phyloP scores from a whole-genome alignment of 2,113 vertebrate species.

The Muntiacus reevesi region DNA sequence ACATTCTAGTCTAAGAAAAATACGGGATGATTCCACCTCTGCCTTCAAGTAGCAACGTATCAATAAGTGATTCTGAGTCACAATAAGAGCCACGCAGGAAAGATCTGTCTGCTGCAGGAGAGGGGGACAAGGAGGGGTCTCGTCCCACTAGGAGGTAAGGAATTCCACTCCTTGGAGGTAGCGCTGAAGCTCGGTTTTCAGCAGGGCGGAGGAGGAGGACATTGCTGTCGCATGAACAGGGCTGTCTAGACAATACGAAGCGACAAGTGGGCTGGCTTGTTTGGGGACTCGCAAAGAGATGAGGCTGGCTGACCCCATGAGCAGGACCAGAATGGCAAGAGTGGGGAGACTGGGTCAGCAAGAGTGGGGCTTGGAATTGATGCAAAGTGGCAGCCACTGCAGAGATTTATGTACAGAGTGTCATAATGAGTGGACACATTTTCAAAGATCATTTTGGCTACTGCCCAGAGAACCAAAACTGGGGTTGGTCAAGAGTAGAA shows the following conservation, averaged over 20 bases:
- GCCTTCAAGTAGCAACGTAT: not conserved
- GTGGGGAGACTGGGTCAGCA: not conserved
- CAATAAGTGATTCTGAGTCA: not conserved
- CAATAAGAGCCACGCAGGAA: not conserved
- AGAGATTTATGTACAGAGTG: not conserved
- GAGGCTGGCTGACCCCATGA: not conserved
- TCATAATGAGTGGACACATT: not conserved
- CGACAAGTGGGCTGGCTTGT: not conserved
- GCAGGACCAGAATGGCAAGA: not conserved
- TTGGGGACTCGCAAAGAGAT: not conserved
- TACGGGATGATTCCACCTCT: not conserved
- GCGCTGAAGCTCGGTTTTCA: not conserved
- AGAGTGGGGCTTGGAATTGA: not conserved
- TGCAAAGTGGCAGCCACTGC: not conserved
- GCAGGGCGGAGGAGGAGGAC: not conserved
- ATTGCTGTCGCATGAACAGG: rapidly evolving
- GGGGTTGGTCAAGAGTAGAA: not conserved
- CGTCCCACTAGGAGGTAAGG: not conserved
- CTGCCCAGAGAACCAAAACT: not conserved
- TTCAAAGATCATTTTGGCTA: not conserved
- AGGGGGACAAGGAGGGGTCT: not conserved
- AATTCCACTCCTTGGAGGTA: not conserved
- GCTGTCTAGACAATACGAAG: not conserved
- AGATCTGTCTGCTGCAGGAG: not conserved
- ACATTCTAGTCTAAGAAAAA: not conserved